These are phyloP conservation scores for Erythrolamprus reginae DNA, from an alignment of 2,113 vertebrate species.

Conservation along the genomic window DNA sequence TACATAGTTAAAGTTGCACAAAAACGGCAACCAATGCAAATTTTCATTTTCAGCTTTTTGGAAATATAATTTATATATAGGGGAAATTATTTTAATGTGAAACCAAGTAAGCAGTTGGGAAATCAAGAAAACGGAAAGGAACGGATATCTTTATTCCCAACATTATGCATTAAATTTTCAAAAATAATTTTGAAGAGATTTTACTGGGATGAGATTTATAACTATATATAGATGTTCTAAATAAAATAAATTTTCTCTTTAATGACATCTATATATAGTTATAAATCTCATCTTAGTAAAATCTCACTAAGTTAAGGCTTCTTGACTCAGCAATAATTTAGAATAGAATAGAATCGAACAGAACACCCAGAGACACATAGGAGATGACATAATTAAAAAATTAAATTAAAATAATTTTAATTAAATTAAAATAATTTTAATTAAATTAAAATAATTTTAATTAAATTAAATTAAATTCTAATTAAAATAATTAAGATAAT, in stretches of 20 bases:
- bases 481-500: too few relatives aligned
- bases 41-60: neutral
- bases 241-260: neutral
- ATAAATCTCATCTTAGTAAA: too few relatives aligned
- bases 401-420: too few relatives aligned
- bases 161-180: neutral
- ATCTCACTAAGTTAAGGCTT: too few relatives aligned
- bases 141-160: neutral
- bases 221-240: neutral
- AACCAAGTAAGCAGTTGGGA: neutral
- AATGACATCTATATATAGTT: too few relatives aligned
- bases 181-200: neutral
- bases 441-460: too few relatives aligned
- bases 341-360: too few relatives aligned
- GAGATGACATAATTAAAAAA: too few relatives aligned
- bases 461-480: too few relatives aligned
- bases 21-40: neutral
- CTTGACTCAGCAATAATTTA: too few relatives aligned
- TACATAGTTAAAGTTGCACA: neutral
- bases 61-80: neutral
- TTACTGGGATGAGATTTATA: neutral
- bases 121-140: neutral
- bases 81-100: neutral
- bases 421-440: too few relatives aligned
- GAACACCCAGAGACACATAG: too few relatives aligned